phyloP scores from a whole-genome alignment of 2,113 vertebrate genomes.

The Epinephelus fuscoguttatus region DNA sequence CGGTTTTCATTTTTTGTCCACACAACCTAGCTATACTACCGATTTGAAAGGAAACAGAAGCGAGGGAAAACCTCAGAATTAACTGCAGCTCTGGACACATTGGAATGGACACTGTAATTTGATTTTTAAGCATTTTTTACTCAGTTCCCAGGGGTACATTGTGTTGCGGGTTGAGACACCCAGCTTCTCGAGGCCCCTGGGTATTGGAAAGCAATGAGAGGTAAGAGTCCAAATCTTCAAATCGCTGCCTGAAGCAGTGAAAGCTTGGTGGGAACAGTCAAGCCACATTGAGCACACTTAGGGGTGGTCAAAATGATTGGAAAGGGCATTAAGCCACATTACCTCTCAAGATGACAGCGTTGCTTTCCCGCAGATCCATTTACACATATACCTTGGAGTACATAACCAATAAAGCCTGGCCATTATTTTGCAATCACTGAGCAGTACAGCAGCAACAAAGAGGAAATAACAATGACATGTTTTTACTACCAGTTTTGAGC shows the following conservation, averaged over 20 bases:
- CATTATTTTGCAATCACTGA: slow-evolving; percentile 58
- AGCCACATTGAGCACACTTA: slow-evolving; percentile 72
- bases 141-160: slow-evolving; percentile 24
- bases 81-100: background rate
- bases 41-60: background rate
- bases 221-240: slow-evolving; percentile 63
- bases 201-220: slow-evolving; percentile 49
- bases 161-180: slow-evolving; percentile 35
- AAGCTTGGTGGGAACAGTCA: slow-evolving; percentile 62
- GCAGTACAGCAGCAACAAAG: slow-evolving; percentile 23
- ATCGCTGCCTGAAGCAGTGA: slow-evolving; percentile 48
- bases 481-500: slow-evolving; percentile 23
- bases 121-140: slow-evolving; percentile 45
- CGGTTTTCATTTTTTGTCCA: background rate
- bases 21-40: background rate
- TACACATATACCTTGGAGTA: slow-evolving; percentile 47
- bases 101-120: slow-evolving; percentile 20
- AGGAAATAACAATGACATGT: slow-evolving; percentile 17
- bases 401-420: slow-evolving; percentile 48
- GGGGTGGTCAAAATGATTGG: slow-evolving; percentile 60
- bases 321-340: slow-evolving; percentile 68
- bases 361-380: slow-evolving; percentile 44
- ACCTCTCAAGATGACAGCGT: slow-evolving; percentile 57
- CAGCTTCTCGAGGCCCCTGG: slow-evolving; percentile 20
- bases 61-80: background rate